Conservation (phyloP, 2,113 vertebrate species). For the Microcebus ravelobensis region DNA sequence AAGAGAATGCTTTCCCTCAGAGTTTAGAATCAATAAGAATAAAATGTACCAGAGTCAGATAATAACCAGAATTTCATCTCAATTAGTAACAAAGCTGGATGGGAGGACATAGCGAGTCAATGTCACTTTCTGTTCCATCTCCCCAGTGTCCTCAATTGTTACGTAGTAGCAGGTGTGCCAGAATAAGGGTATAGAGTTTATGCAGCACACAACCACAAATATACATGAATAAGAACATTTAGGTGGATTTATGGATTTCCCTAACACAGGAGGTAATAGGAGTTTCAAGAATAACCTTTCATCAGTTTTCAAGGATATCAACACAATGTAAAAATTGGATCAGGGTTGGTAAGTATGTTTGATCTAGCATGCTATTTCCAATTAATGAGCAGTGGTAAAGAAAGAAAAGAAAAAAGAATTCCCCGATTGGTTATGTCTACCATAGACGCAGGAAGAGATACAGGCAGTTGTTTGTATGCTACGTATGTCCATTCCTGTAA, state of each 20-base stretch:
- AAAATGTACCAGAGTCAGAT: not conserved
- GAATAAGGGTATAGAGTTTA: accelerated
- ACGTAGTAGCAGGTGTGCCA: accelerated
- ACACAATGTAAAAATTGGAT: not conserved
- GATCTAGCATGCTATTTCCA: not conserved
- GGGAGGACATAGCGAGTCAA: accelerated
- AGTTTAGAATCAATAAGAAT: not conserved
- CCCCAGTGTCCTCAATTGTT: no score
- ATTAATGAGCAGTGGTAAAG: not conserved
- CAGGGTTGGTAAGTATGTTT: not conserved
- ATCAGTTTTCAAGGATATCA: not conserved
- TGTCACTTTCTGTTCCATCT: not conserved
- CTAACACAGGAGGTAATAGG: no score
- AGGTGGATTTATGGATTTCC: not conserved
- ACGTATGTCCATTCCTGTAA: accelerated
- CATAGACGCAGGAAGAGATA: not conserved
- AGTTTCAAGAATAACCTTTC: not conserved
- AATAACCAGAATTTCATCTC: not conserved
- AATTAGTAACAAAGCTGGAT: not conserved
- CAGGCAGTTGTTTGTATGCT: not conserved
- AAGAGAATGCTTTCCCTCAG: not conserved
- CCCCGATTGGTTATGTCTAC: not conserved
- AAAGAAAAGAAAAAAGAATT: not conserved
- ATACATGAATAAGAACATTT: not conserved
- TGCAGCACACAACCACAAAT: no score